Conservation (phyloP, 2,888 invertebrate genomes). For the Alsophila aescularia region DNA sequence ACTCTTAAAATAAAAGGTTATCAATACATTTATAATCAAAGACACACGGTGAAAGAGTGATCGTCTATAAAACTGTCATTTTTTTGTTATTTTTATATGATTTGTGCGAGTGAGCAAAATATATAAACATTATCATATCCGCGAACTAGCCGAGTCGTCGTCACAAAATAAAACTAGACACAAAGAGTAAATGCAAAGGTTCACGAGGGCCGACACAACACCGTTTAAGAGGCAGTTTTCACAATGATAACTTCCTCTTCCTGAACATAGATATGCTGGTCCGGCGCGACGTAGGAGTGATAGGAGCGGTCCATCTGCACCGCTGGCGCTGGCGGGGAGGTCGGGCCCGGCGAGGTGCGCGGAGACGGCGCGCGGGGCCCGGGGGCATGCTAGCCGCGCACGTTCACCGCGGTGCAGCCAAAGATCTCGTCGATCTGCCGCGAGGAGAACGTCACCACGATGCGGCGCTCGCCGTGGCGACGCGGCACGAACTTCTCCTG, state of each 20-base stretch:
- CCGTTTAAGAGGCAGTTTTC: slow-evolving; percentile 56
- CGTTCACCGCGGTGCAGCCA: slow-evolving; percentile 83
- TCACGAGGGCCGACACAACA: slow-evolving; percentile 29
- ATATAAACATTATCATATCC: slow-evolving; percentile 46
- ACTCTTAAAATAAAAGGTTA: slow-evolving; percentile 52
- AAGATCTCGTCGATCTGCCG: slow-evolving; percentile 86
- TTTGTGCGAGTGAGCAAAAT: slow-evolving; percentile 63
- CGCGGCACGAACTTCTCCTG: slow-evolving; percentile 85
- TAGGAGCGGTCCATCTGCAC: slow-evolving; percentile 70
- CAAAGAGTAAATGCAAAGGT: slow-evolving; percentile 36
- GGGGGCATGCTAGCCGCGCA: slow-evolving; percentile 80
- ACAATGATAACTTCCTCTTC: slow-evolving; percentile 74
- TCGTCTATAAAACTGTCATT: slow-evolving; percentile 44
- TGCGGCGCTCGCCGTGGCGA: slow-evolving; percentile 84
- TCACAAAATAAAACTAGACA: slow-evolving; percentile 37
- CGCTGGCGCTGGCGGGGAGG: slow-evolving; percentile 61
- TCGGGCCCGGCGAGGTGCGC: slow-evolving; percentile 71
- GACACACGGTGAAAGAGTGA: slow-evolving; percentile 59
- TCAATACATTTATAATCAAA: slow-evolving; percentile 35
- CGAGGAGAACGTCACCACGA: slow-evolving; percentile 87
- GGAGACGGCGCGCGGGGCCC: slow-evolving; percentile 71
- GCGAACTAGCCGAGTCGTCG: slow-evolving; percentile 67
- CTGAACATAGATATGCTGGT: slow-evolving; percentile 70
- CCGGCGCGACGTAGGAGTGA: slow-evolving; percentile 65
- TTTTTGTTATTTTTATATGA: slow-evolving; percentile 65